Conservation (phyloP, 2,113 vertebrate genomes). For the Chaetorhynchus papuensis region DNA sequence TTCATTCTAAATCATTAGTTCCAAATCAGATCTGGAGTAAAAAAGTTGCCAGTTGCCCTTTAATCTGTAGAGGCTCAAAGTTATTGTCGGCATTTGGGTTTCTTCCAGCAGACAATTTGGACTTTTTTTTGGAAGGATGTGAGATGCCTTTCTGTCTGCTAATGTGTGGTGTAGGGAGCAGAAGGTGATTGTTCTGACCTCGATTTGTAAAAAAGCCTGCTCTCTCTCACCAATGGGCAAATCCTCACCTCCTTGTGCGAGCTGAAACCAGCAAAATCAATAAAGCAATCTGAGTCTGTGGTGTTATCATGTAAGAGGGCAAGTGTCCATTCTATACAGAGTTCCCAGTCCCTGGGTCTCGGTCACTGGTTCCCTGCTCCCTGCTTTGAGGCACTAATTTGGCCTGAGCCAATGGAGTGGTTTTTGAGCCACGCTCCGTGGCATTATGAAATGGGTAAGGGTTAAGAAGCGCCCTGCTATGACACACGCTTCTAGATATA, state of each 20-base stretch:
- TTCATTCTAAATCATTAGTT: background rate
- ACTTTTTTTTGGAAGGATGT: background rate
- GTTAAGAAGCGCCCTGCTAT: background rate
- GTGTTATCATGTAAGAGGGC: background rate
- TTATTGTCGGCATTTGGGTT: background rate
- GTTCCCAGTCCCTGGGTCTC: background rate
- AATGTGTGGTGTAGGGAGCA: background rate
- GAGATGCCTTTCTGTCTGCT: background rate
- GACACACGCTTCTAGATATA: background rate
- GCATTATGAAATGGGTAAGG: background rate
- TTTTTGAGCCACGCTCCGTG: background rate
- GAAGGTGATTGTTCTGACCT: background rate
- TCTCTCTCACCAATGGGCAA: background rate
- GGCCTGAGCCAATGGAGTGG: background rate
- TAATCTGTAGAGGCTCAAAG: background rate
- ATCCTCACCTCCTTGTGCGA: background rate
- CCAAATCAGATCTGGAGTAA: background rate
- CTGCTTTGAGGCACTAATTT: accelerated
- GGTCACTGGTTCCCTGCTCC: background rate
- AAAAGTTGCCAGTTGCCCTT: background rate
- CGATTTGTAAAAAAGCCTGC: background rate
- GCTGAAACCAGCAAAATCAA: background rate
- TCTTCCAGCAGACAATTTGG: background rate
- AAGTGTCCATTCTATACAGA: background rate
- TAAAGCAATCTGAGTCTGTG: background rate